Percentiles rank a stretch among this genome's conserved stretches.
These are phyloP conservation scores for Aspidapion aeneum DNA, from an alignment of 2,888 invertebrate species.

Conservation along the genomic window DNA sequence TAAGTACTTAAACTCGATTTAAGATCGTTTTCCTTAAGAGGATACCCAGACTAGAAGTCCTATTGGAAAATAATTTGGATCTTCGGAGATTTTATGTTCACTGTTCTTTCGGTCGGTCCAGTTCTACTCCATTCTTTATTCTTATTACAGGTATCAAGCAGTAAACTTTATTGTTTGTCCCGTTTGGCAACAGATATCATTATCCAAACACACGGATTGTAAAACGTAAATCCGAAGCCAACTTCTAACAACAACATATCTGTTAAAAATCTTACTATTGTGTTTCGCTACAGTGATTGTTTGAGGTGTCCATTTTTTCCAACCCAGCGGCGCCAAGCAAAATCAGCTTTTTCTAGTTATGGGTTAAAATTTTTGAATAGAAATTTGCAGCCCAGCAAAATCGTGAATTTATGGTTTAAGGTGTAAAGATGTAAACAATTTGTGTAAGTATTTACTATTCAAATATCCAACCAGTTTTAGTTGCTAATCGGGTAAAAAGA, in stretches of 20 bases:
- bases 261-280: background rate
- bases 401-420: background rate
- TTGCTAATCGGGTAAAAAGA: no score
- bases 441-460: no score
- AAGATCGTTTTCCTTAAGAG: no score
- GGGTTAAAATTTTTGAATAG: background rate
- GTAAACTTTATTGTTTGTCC: background rate
- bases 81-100: no score
- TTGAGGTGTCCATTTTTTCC: background rate
- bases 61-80: no score
- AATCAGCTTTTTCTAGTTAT: background rate
- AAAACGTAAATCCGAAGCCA: no score
- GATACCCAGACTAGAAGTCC: no score
- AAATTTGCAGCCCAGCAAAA: background rate
- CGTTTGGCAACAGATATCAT: background rate
- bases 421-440: background rate
- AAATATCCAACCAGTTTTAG: no score
- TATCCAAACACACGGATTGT: background rate
- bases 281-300: background rate
- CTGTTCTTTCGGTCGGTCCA: no score
- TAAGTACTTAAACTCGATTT: no score
- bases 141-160: no score
- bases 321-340: background rate
- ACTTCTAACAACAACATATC: background rate
- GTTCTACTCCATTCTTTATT: background rate